These are phyloP conservation scores for Coptodon rendalli DNA, from an alignment of 2,113 vertebrate genomes.

Conservation along the genomic window DNA sequence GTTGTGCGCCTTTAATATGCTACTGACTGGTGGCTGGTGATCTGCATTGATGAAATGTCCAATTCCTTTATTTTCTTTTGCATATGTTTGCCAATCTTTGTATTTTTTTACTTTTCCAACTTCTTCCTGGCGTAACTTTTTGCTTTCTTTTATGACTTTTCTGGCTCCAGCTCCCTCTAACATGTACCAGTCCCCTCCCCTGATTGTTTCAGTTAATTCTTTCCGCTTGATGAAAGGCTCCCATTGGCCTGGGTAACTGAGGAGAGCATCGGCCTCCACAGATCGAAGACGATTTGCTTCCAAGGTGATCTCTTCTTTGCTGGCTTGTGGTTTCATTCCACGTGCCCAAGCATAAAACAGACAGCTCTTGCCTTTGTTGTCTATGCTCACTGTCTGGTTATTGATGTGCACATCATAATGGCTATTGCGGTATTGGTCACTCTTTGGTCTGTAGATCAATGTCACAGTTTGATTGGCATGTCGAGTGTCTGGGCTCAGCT, in stretches of 20 bases:
- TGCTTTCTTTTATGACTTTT: neutral
- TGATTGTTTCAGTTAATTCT: neutral
- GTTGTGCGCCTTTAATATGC: neutral
- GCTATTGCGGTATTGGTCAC: neutral
- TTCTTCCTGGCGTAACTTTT: neutral
- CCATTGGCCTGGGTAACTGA: neutral
- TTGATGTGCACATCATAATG: slow-evolving; percentile 1
- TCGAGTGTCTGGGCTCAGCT: neutral
- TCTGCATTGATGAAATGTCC: neutral
- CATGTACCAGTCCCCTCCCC: slow-evolving; percentile 14
- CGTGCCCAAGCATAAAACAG: neutral
- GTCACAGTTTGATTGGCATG: neutral
- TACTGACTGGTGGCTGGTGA: neutral
- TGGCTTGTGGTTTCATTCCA: neutral
- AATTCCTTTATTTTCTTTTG: accelerated
- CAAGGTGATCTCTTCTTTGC: neutral
- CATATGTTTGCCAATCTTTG: neutral
- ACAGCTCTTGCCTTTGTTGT: neutral
- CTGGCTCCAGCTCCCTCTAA: neutral
- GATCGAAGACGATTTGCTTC: neutral
- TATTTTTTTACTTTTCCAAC: neutral
- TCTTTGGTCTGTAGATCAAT: slow-evolving; percentile 14
- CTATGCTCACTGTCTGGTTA: neutral
- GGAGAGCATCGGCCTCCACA: neutral
- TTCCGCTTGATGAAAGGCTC: neutral